phyloP scores from a whole-genome alignment of 2,888 invertebrate species.

The Galerucella nymphaeae region DNA sequence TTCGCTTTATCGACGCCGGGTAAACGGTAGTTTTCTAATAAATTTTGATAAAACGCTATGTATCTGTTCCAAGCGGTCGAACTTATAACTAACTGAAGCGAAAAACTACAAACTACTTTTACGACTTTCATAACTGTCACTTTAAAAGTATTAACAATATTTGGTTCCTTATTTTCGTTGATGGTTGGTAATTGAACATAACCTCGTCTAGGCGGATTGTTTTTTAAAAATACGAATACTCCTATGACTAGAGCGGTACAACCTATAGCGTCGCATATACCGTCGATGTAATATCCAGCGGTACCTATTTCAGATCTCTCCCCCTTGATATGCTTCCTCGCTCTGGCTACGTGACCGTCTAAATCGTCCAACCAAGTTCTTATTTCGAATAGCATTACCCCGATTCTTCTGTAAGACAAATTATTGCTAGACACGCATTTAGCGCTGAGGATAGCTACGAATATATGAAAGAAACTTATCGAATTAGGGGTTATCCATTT shows the following conservation, averaged over 20 bases:
- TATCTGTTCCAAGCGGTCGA: constrained; percentile 88
- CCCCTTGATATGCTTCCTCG: constrained; percentile 78
- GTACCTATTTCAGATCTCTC: constrained; percentile 85
- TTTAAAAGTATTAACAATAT: constrained; percentile 75
- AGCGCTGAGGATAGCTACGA: constrained; percentile 79
- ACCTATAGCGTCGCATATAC: constrained; percentile 83
- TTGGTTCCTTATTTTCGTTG: constrained; percentile 66
- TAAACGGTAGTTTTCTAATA: constrained; percentile 74
- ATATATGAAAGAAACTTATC: constrained; percentile 84
- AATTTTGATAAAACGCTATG: constrained; percentile 81
- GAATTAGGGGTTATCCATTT: constrained; percentile 81
- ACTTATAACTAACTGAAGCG: constrained; percentile 78
- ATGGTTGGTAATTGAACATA: constrained; percentile 76
- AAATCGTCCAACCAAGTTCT: constrained; percentile 87
- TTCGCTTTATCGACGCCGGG: constrained; percentile 68
- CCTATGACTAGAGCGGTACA: constrained; percentile 79
- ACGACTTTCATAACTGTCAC: constrained; percentile 75
- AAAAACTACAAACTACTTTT: constrained; percentile 74
- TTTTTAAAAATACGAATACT: constrained; percentile 75
- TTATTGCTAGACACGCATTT: constrained; percentile 80
- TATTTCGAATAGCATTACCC: constrained; percentile 81
- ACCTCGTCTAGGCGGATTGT: constrained; percentile 79
- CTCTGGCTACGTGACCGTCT: constrained; percentile 88
- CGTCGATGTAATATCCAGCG: constrained; percentile 85
- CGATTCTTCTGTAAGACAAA: constrained; percentile 77